Conservation (phyloP, 2,888 invertebrate genomes). For the Rosalia funebris region DNA sequence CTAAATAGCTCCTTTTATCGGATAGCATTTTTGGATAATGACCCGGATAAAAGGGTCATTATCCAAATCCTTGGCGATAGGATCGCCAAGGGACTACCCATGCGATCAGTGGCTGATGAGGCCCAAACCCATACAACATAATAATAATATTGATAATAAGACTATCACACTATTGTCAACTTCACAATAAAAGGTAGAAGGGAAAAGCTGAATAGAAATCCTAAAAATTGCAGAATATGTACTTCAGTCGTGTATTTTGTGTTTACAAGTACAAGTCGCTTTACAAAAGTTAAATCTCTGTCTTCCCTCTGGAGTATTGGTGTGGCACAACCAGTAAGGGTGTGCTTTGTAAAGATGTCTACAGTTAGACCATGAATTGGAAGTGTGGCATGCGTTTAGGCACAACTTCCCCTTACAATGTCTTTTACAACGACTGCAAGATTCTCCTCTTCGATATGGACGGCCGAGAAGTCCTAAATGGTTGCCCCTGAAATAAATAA, state of each 20-base stretch:
- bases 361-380: conserved; percentile 80
- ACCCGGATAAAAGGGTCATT: no score
- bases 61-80: no score
- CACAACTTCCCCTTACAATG: conserved; percentile 76
- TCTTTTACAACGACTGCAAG: conserved; percentile 74
- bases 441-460: conserved; percentile 75
- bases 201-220: not conserved
- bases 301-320: conserved; percentile 67
- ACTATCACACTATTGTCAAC: no score
- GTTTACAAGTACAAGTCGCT: conserved; percentile 78
- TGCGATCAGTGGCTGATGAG: no score
- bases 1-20: no score
- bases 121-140: no score
- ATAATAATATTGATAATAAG: no score
- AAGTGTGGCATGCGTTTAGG: conserved; percentile 75
- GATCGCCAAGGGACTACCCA: no score
- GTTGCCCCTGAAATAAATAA: conserved; percentile 75
- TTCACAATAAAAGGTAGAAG: no score
- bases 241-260: conserved; percentile 65
- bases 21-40: no score
- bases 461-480: conserved; percentile 69
- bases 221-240: not conserved
- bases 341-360: conserved; percentile 69
- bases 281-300: conserved; percentile 70
- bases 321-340: conserved; percentile 71